A percentile compares a stretch with the other conserved stretches of the same genome.
Conservation (phyloP, 2,888 invertebrate genomes). For the Morpho deidamia region DNA sequence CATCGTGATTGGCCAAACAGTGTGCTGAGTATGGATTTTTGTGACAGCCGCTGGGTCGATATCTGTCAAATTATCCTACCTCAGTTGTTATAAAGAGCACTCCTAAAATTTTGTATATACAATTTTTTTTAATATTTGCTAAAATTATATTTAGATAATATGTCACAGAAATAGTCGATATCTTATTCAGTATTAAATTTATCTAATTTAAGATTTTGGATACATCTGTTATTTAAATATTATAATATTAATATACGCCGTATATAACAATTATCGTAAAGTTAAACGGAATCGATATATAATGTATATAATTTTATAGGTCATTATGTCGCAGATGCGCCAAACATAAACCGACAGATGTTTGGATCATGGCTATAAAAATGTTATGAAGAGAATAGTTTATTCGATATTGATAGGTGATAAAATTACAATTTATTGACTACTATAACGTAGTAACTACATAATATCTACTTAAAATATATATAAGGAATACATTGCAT, state of each 20-base stretch:
- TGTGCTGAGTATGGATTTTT: conserved; percentile 9
- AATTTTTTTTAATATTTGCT: conserved; percentile 1
- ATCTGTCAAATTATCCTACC: conserved; percentile 34
- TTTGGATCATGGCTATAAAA: conserved; percentile 13
- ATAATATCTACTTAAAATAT: too few species aligned
- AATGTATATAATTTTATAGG: conserved; percentile 21
- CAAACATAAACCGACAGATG: conserved; percentile 19
- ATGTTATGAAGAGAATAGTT: conserved; percentile 7
- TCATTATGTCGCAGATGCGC: conserved; percentile 19
- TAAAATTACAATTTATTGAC: neutral
- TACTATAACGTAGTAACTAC: too few species aligned
- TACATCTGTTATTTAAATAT: too few species aligned
- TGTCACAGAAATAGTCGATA: too few species aligned
- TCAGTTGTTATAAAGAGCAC: conserved; percentile 16
- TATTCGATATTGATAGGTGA: conserved; percentile 5
- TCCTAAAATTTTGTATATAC: neutral
- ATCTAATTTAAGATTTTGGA: too few species aligned
- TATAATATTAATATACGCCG: too few species aligned
- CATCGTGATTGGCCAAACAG: neutral
- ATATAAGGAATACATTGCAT: neutral
- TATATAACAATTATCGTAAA: neutral
- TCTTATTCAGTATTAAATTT: too few species aligned
- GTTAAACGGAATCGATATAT: conserved; percentile 11
- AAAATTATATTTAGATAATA: neutral
- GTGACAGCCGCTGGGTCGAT: conserved; percentile 11